Conservation (phyloP, 2,888 invertebrate species). For the Erebia ligea region DNA sequence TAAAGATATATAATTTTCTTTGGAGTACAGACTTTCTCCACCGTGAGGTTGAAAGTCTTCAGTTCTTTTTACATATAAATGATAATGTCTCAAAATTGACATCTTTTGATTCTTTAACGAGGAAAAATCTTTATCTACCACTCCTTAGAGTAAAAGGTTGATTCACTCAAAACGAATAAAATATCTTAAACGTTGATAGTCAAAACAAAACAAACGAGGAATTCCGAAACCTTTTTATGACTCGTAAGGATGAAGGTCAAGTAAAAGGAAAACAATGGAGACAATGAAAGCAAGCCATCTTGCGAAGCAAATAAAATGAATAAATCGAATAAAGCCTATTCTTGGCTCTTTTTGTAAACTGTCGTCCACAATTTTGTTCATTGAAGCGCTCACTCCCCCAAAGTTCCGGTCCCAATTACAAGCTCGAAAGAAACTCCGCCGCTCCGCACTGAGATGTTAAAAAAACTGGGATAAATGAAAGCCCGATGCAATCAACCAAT, state of each 20-base stretch:
- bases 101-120: no score
- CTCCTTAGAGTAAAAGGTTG: background rate
- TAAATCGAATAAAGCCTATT: constrained; percentile 69
- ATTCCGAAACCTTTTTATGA: constrained; percentile 37
- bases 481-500: constrained; percentile 49
- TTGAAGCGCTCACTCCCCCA: constrained; percentile 54
- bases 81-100: no score
- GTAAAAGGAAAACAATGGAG: constrained; percentile 46
- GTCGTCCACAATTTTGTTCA: constrained; percentile 60
- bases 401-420: constrained; percentile 66
- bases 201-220: constrained; percentile 34
- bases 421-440: constrained; percentile 57
- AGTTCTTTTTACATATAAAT: no score
- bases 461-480: constrained; percentile 55
- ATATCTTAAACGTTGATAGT: constrained; percentile 21
- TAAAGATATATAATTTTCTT: no score
- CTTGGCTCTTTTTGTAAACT: constrained; percentile 66
- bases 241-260: constrained; percentile 43
- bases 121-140: no score
- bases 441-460: constrained; percentile 51
- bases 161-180: constrained; percentile 7
- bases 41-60: no score
- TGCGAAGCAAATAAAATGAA: constrained; percentile 49
- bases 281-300: constrained; percentile 47
- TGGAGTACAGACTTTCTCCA: no score